These are phyloP conservation scores for Scaptomyza parva DNA, from an alignment of 2,888 invertebrate species.

Conservation along the genomic window DNA sequence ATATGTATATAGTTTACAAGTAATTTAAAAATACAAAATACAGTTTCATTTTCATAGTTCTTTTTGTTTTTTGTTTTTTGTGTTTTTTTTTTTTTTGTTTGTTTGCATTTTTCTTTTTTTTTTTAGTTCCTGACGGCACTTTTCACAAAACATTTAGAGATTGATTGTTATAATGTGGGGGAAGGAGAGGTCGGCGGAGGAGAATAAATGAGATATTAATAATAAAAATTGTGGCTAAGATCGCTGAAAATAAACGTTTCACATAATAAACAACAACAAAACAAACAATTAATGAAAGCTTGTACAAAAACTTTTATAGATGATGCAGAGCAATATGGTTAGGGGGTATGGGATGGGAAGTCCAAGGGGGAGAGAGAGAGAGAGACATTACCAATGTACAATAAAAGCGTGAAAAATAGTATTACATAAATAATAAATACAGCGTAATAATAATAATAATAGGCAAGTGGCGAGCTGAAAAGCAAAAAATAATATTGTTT, in stretches of 20 bases:
- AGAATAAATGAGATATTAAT: not conserved
- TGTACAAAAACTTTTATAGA: constrained; percentile 14
- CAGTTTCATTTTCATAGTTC: constrained; percentile 77
- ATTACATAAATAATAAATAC: constrained; percentile 51
- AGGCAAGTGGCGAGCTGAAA: constrained; percentile 64
- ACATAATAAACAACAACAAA: constrained; percentile 29
- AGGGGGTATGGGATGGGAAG: not conserved
- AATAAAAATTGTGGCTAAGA: constrained; percentile 6
- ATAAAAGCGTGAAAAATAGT: constrained; percentile 41
- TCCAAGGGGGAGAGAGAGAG: too few species aligned
- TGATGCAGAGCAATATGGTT: constrained; percentile 1
- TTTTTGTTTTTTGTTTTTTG: constrained; percentile 32
- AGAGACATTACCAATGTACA: constrained; percentile 25
- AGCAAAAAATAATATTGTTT: constrained; percentile 49
- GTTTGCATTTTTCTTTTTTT: constrained; percentile 32
- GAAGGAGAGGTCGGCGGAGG: not conserved
- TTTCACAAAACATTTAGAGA: constrained; percentile 60
- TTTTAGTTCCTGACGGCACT: constrained; percentile 63
- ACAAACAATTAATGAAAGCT: constrained; percentile 21
- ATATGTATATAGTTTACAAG: constrained; percentile 78
- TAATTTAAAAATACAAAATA: constrained; percentile 80
- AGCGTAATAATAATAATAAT: constrained; percentile 33
- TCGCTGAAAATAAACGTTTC: constrained; percentile 24
- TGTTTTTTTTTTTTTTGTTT: constrained; percentile 24
- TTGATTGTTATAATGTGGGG: constrained; percentile 33